These are phyloP conservation scores for Daphoenositta chrysoptera DNA, from an alignment of 2,113 vertebrate species.

Conservation along the genomic window DNA sequence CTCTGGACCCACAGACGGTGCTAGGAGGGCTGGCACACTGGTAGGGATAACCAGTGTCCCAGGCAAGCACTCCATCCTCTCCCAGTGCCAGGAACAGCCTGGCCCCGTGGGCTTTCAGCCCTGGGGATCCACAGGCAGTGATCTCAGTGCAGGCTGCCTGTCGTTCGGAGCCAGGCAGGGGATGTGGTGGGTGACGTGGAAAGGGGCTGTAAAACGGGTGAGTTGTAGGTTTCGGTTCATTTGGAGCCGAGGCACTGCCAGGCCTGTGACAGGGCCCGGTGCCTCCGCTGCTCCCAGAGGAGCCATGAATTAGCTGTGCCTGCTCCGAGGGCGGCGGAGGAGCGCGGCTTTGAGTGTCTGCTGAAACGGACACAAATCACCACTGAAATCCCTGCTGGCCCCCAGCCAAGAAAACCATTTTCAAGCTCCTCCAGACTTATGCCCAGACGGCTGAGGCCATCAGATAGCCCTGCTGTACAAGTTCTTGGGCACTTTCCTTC, in stretches of 20 bases:
- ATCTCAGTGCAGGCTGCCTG: not conserved
- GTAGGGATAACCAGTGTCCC: not conserved
- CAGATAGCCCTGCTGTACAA: not conserved
- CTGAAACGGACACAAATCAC: slow-evolving; percentile 23
- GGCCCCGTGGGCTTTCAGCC: not conserved
- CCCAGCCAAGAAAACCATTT: slow-evolving; percentile 9
- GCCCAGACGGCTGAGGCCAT: not conserved
- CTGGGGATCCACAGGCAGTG: not conserved
- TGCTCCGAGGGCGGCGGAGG: not conserved
- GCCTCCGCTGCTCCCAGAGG: slow-evolving; percentile 57
- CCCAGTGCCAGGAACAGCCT: not conserved
- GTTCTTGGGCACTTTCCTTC: not conserved
- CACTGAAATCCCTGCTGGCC: not conserved
- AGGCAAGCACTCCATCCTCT: not conserved
- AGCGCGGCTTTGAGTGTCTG: not conserved
- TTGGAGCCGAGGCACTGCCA: slow-evolving; percentile 51
- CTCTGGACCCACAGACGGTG: accelerated
- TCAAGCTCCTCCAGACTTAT: not conserved
- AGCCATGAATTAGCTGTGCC: slow-evolving; percentile 64
- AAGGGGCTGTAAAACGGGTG: slow-evolving; percentile 46
- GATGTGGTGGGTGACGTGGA: not conserved
- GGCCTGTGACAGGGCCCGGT: slow-evolving; percentile 64
- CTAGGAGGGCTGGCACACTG: not conserved
- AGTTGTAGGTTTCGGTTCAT: slow-evolving; percentile 40
- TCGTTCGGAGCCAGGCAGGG: not conserved